Conservation (phyloP, 2,797 vertebrate genomes). For the Phataginus tricuspis region DNA sequence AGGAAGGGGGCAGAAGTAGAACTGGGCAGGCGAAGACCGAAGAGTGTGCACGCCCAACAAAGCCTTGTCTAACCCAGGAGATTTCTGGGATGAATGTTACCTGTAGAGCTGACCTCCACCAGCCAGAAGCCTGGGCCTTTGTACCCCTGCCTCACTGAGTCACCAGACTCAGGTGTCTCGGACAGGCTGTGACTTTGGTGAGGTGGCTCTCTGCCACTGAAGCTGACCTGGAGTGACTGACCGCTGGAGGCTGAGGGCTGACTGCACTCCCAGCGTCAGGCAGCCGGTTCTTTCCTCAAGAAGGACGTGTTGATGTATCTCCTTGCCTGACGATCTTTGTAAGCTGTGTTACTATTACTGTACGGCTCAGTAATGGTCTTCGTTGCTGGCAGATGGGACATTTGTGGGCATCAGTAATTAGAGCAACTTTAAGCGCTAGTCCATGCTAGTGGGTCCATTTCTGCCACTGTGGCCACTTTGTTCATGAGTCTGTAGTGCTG, state of each 20-base stretch:
- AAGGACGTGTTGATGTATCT: rapidly evolving
- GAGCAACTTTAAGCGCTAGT: not conserved
- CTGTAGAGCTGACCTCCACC: not conserved
- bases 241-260: not conserved
- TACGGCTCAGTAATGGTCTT: not conserved
- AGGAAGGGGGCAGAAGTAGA: not conserved
- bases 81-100: not conserved
- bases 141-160: not conserved
- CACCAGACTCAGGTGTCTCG: not conserved
- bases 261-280: rapidly evolving
- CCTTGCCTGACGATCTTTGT: not conserved
- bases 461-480: not conserved
- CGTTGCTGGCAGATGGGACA: not conserved
- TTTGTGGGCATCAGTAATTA: not conserved
- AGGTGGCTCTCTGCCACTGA: not conserved
- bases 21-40: not conserved
- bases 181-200: not conserved
- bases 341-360: rapidly evolving
- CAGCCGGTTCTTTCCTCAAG: not conserved
- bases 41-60: not conserved
- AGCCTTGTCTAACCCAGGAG: not conserved
- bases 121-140: not conserved
- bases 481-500: not conserved
- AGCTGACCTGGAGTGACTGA: not conserved
- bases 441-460: not conserved